Conservation (phyloP, 2,888 invertebrate genomes). For the Cheilosia vernalis region DNA sequence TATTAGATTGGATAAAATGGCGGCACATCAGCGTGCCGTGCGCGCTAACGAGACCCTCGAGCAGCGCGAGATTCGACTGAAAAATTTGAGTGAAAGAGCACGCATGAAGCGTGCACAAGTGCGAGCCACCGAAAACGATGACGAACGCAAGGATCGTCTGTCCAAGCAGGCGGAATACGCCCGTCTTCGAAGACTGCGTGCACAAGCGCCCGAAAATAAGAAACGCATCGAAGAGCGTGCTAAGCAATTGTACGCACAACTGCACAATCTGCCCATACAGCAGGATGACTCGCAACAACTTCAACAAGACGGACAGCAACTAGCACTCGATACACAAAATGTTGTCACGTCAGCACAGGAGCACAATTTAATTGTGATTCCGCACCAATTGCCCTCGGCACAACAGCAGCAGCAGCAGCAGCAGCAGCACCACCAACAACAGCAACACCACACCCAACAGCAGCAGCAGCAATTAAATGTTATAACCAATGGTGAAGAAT, state of each 20-base stretch:
- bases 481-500: slow-evolving; percentile 73
- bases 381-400: slow-evolving; percentile 62
- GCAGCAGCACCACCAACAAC: slow-evolving; percentile 23
- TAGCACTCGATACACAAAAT: slow-evolving; percentile 39
- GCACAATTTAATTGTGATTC: slow-evolving; percentile 53
- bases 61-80: slow-evolving; percentile 81
- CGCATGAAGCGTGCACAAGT: slow-evolving; percentile 82
- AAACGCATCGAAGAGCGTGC: slow-evolving; percentile 77
- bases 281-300: slow-evolving; percentile 74
- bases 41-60: slow-evolving; percentile 83
- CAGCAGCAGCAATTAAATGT: slow-evolving; percentile 67
- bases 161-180: slow-evolving; percentile 83
- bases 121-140: slow-evolving; percentile 80
- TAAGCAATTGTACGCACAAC: slow-evolving; percentile 80
- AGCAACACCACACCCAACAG: slow-evolving; percentile 21
- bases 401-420: slow-evolving; percentile 60
- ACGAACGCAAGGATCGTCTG: slow-evolving; percentile 81
- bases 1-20: slow-evolving; percentile 82
- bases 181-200: slow-evolving; percentile 81
- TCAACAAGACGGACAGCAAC: slow-evolving; percentile 77
- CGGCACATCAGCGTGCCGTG: slow-evolving; percentile 82
- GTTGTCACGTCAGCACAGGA: slow-evolving; percentile 45
- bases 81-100: slow-evolving; percentile 82
- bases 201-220: slow-evolving; percentile 80
- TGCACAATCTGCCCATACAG: slow-evolving; percentile 74